phyloP scores from a whole-genome alignment of 2,113 vertebrate genomes.

The Eulacestoma nigropectus region DNA sequence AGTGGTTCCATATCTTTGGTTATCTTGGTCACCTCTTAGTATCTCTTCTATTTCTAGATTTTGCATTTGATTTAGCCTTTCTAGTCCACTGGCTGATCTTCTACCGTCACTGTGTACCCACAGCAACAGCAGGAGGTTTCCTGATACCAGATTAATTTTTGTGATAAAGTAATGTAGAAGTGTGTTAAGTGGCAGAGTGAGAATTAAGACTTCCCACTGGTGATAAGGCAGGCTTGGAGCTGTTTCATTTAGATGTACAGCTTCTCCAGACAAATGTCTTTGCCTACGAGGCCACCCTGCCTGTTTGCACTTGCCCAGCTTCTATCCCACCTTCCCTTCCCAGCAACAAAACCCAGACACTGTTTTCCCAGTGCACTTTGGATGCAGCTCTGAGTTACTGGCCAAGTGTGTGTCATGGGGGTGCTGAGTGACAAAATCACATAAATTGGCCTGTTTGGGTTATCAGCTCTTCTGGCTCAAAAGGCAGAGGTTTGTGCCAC shows the following conservation, averaged over 20 bases:
- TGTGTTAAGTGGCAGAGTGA: background rate
- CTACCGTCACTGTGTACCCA: background rate
- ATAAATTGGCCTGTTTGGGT: background rate
- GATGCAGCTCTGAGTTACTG: background rate
- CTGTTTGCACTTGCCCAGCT: background rate
- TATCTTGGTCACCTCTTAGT: background rate
- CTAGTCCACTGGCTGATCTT: background rate
- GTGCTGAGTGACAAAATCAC: background rate
- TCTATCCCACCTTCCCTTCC: background rate
- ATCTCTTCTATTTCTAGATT: background rate
- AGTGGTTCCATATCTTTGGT: background rate
- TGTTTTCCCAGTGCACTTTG: accelerated
- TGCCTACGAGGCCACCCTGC: background rate
- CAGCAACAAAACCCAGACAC: accelerated
- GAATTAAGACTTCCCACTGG: background rate
- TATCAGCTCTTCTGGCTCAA: background rate
- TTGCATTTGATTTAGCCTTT: background rate
- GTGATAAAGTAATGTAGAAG: background rate
- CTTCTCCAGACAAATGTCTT: background rate
- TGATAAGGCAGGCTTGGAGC: background rate
- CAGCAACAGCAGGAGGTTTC: background rate
- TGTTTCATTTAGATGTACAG: background rate
- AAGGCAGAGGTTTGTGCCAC: background rate
- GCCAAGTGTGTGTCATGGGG: background rate
- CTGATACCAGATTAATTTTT: background rate